A percentile compares a stretch with the other conserved stretches of the same genome.
These are phyloP conservation scores for Mobula hypostoma DNA, from an alignment of 2,113 vertebrate genomes.

Conservation along the genomic window DNA sequence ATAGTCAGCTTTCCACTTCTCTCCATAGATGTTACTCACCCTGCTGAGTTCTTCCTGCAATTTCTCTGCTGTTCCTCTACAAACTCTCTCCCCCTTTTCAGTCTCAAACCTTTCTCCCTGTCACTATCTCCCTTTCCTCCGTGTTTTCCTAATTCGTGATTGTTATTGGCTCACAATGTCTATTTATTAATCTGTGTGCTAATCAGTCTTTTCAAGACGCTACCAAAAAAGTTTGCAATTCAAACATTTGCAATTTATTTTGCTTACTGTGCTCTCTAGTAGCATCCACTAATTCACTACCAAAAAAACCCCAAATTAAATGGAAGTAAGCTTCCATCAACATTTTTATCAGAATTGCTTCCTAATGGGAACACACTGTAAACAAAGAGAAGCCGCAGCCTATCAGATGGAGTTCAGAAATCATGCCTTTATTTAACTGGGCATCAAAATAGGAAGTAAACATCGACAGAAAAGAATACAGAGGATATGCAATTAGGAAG, in stretches of 20 bases:
- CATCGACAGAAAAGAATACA: conserved; percentile 4
- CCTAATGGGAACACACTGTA: conserved; percentile 7
- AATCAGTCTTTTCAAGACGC: background rate
- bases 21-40: too few species aligned
- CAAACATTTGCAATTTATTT: conserved; percentile 25
- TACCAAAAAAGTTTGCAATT: background rate
- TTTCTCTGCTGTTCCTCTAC: too few species aligned
- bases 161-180: background rate
- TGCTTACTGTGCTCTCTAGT: background rate
- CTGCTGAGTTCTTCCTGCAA: too few species aligned
- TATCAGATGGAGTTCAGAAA: background rate
- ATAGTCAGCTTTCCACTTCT: too few species aligned
- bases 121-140: background rate
- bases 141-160: background rate
- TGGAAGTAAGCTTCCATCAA: conserved; percentile 24
- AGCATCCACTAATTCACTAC: background rate
- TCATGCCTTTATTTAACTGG: conserved; percentile 18
- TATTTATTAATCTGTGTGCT: background rate
- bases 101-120: background rate
- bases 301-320: background rate
- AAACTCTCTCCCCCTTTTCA: background rate
- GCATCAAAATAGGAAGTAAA: conserved; percentile 35
- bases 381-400: background rate
- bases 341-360: conserved; percentile 29
- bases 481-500: conserved; percentile 36